Percentiles rank a stretch among this genome's conserved stretches.
These are phyloP conservation scores for Rhinogobius similis DNA, from an alignment of 2,113 vertebrate species.

Conservation along the genomic window DNA sequence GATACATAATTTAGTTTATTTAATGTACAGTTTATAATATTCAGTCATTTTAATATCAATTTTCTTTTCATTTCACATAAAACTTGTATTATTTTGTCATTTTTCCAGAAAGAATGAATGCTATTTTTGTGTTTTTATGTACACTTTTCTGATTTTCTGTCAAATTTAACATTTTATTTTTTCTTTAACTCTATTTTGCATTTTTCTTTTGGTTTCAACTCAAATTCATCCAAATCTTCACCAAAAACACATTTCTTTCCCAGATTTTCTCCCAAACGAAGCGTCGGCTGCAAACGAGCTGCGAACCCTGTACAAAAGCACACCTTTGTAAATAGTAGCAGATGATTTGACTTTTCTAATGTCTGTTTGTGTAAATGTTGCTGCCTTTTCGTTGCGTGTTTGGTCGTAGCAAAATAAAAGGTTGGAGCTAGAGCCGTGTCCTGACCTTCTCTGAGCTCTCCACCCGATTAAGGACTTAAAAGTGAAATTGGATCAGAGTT, in stretches of 20 bases:
- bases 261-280: no score
- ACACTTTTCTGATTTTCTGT: no score
- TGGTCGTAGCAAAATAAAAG: neutral
- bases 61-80: no score
- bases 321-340: neutral
- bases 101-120: no score
- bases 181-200: no score
- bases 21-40: no score
- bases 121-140: no score
- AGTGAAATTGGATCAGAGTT: slow-evolving; percentile 75
- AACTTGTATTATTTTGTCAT: no score
- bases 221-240: neutral
- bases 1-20: no score
- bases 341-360: neutral
- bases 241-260: neutral
- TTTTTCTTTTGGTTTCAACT: neutral
- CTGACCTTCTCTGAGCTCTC: slow-evolving; percentile 19
- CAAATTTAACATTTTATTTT: no score
- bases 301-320: neutral
- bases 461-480: slow-evolving; percentile 50
- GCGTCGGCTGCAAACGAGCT: neutral
- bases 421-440: neutral
- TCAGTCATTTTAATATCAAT: no score
- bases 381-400: neutral
- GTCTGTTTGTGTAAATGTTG: neutral